Evolutionary conservation across 1,140 invertebrate species (phyloP).

Genomic region (Agraylea sexmaculata): DNA sequence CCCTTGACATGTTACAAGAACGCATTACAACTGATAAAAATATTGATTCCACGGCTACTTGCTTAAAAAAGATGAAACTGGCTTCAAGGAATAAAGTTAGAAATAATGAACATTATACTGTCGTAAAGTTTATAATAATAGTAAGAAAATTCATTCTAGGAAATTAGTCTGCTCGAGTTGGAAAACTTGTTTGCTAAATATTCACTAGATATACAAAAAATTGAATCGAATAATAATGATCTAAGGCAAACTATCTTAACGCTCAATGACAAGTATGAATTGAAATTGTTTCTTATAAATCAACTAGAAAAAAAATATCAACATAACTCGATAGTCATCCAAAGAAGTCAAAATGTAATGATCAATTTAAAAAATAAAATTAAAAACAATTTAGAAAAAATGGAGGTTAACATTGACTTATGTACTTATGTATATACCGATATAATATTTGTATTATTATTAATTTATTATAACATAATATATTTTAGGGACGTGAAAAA

Average conservation of each 20-base stretch:
- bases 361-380: constrained; percentile 43
- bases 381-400: constrained; percentile 37
- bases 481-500: too few relatives aligned
- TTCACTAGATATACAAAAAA: constrained; percentile 48
- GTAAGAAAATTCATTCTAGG: constrained; percentile 24
- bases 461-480: too few relatives aligned
- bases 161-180: constrained; percentile 46
- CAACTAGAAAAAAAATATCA: constrained; percentile 42
- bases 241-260: constrained; percentile 14
- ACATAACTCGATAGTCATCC: constrained; percentile 31
- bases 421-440: too few relatives aligned
- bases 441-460: too few relatives aligned
- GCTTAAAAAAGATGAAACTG: constrained; percentile 36
- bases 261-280: constrained; percentile 32
- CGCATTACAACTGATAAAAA: constrained; percentile 56
- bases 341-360: constrained; percentile 42
- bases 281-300: constrained; percentile 35
- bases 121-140: constrained; percentile 1
- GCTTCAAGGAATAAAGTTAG: constrained; percentile 33
- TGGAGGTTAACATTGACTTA: constrained; percentile 29
- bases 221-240: constrained; percentile 32
- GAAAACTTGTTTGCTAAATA: constrained; percentile 51
- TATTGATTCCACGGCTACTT: constrained; percentile 35
- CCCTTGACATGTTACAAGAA: constrained; percentile 51
- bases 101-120: constrained; percentile 3